Evolutionary conservation across 2,797 vertebrate species (phyloP).

Genomic region (Schizothorax lantsangensis): DNA sequence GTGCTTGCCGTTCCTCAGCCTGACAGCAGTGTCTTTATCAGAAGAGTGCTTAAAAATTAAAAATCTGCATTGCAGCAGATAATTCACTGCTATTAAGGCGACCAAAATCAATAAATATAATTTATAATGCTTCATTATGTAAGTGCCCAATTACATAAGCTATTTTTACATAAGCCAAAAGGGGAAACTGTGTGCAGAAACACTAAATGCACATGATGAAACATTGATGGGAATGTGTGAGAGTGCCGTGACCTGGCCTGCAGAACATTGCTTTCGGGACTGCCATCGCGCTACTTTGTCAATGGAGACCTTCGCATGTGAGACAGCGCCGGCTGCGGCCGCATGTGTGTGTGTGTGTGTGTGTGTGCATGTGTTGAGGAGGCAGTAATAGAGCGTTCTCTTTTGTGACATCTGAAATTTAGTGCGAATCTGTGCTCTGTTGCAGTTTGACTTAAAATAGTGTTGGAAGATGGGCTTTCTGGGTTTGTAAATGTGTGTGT

Average conservation of each 20-base stretch:
- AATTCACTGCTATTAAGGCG: constrained; percentile 69
- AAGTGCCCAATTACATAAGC: constrained; percentile 69
- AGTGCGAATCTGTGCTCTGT: constrained; percentile 12
- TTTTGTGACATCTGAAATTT: constrained; percentile 39
- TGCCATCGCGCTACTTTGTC: constrained; percentile 15
- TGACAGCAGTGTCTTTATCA: constrained; percentile 66
- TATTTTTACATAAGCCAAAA: constrained; percentile 66
- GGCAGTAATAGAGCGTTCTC: constrained; percentile 35
- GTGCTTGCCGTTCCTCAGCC: constrained; percentile 62
- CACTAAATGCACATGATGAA: constrained; percentile 52
- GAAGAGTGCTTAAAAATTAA: constrained; percentile 76
- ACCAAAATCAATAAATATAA: constrained; percentile 72
- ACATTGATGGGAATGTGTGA: constrained; percentile 47
- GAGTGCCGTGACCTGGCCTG: constrained; percentile 37
- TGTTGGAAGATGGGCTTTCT: constrained; percentile 16
- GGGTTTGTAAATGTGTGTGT: constrained; percentile 33
- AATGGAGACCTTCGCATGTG: constrained; percentile 28
- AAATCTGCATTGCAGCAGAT: constrained; percentile 80
- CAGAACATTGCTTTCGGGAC: constrained; percentile 34
- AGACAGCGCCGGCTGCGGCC: constrained; percentile 23
- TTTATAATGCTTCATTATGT: constrained; percentile 67
- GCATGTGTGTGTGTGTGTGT: neutral
- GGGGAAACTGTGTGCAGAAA: constrained; percentile 46
- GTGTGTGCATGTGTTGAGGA: constrained; percentile 17
- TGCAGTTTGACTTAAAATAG: neutral